Conservation (phyloP, 2,888 invertebrate species). For the Eilema depressum region DNA sequence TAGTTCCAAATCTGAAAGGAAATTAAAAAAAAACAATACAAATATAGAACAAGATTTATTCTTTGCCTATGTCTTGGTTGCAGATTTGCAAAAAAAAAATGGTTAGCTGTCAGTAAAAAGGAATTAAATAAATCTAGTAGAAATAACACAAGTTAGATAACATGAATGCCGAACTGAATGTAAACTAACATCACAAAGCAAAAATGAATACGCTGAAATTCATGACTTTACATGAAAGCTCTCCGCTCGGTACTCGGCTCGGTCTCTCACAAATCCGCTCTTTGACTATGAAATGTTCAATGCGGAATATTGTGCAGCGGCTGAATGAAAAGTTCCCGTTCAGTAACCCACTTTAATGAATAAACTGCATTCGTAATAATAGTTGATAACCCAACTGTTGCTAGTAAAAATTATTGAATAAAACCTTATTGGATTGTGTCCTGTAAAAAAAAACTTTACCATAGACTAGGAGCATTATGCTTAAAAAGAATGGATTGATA, state of each 20-base stretch:
- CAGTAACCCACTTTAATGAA: constrained; percentile 39
- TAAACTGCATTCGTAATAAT: constrained; percentile 20
- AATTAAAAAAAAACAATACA: not conserved
- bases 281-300: constrained; percentile 44
- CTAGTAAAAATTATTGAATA: not conserved
- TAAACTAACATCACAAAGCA: constrained; percentile 37
- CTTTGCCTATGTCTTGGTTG: not conserved
- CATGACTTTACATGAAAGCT: constrained; percentile 32
- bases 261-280: constrained; percentile 27
- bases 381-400: constrained; percentile 4
- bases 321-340: constrained; percentile 44
- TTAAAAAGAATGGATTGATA: not conserved
- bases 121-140: not conserved
- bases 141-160: not conserved
- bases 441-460: not conserved
- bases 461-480: not conserved
- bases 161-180: constrained; percentile 32
- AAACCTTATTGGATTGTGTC: not conserved
- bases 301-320: constrained; percentile 33
- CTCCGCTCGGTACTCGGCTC: constrained; percentile 28
- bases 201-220: constrained; percentile 33
- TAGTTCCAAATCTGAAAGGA: not conserved
- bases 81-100: not conserved
- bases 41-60: not conserved
- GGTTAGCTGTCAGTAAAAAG: not conserved